Base-by-base conservation (phyloP, 1,140 invertebrate genomes). In the Babylonia areolata region DNA sequence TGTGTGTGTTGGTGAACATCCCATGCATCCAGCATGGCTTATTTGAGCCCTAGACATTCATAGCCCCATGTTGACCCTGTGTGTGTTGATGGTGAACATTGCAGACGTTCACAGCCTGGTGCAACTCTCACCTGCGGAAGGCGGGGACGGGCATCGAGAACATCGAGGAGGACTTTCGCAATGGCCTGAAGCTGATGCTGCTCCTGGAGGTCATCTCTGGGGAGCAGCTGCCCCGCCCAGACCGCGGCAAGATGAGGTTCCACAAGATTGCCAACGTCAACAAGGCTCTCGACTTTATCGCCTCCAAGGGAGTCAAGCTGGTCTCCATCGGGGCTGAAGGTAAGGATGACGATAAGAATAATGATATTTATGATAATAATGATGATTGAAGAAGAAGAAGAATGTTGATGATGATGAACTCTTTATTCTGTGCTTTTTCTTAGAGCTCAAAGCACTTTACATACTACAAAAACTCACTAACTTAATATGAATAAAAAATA, bases 261-360 rank as follows among this genome's bases (percentile, higher is more conserved):
- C 99, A 99, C 96, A 99, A 99, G 93, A 99, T 99, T 93, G 99
- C 99, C 92, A 99, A 99, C 95, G 99, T 99, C 91, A 99, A 99
- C 95, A 99, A 99, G 95, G 99, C 99, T 0, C 96, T 99, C 31
- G 98, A 99, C 94, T 99, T 98, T 94, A 99, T 99, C 93, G 98
- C 98, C 93, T 98, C 98, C 94, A 99, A 99, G 95, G 99, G 99
- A 89, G 99, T 99, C 40, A 99, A 99, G 94, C 95, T 99, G 90
- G 98, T 99, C 31, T 99, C 98, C 88, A 99, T 99, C 92, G 97
- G 97, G 90, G 97, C 97, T 91, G 97, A 97, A 96, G 97, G 97
- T 96, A 93, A 89, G 88, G 88, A 20, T 51, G 46, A n/a, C n/a
- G n/a, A n/a, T n/a, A n/a, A n/a, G n/a, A n/a, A n/a, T n/a, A n/a